Base-by-base conservation (phyloP, 1,140 invertebrate species). In the Spodoptera frugiperda region DNA sequence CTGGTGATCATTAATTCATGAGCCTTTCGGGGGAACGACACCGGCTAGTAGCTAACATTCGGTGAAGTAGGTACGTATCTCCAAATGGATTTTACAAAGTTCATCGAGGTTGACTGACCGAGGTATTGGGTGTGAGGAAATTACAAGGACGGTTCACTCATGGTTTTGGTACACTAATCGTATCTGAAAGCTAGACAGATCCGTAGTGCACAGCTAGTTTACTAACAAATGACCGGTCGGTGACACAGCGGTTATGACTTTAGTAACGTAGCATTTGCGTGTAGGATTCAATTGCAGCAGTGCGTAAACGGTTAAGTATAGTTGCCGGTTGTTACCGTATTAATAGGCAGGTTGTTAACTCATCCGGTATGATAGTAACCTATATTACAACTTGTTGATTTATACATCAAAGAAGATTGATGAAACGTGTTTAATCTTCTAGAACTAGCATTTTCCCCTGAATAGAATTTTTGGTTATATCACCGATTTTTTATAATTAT, bases 281-380 rank as follows among this genome's bases (percentile, higher is more conserved):
- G 63, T 67, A 67, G 39, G 63, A 67, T 67, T 67, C 63, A 67
- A 67, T 67, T 67, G 63, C 63, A 67, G 63, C 63, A 67, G 63
- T 67, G 63, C 63, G 63, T 67, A 67, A 67, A 67, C 48, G 63
- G 63, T 65, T 21, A 65, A 65, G 39, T 25, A 65, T 65, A 67
- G 63, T 67, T 49, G 48, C 63, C 63, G 44, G 63, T 67, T 25
- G 63, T 67, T 67, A 67, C 63, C 12, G 63, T 67, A 67, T 67
- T 48, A 67, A 48, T 67, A 67, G 63, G 44, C 44, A 67, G 63
- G 63, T 44, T 67, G 63, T 21, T 67, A 48, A 67, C 19, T 49
- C 44, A 67, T 67, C 63, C 44, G 44, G 5, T 67, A 46, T 67
- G 63, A 67, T 67, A 49, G 61, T 48, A 49, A 67, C 44, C 63